Evolutionary conservation across 2,888 invertebrate genomes (phyloP).

Genomic region (Chaetoderma sp.): DNA sequence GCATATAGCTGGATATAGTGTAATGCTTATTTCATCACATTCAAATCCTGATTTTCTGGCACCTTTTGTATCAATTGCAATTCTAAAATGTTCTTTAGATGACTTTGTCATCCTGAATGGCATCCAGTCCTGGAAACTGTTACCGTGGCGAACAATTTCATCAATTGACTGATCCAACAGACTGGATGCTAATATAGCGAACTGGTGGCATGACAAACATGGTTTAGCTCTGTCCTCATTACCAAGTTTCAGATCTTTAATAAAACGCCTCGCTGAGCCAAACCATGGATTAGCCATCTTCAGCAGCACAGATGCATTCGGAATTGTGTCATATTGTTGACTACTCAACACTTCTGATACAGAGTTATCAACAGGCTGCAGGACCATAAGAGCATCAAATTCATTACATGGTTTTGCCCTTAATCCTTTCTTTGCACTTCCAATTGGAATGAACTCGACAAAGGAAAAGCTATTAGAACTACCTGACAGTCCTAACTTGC

Average conservation of each 20-base stretch:
- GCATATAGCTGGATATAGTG: constrained; percentile 45
- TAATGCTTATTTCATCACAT: constrained; percentile 45
- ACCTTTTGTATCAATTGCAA: constrained; percentile 45
- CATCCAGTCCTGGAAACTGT: constrained; percentile 43
- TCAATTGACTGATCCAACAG: constrained; percentile 44
- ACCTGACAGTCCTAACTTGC: constrained; percentile 33
- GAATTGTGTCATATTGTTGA: constrained; percentile 33
- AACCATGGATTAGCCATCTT: constrained; percentile 20
- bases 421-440: constrained; percentile 44
- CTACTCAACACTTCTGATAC: constrained; percentile 34
- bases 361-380: constrained; percentile 35
- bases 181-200: constrained; percentile 35
- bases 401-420: constrained; percentile 42
- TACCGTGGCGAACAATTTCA: constrained; percentile 42
- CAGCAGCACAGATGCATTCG: constrained; percentile 47
- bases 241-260: constrained; percentile 10
- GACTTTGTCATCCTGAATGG: constrained; percentile 44
- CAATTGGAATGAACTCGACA: constrained; percentile 41
- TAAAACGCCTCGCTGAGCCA: constrained; percentile 3
- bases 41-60: constrained; percentile 46
- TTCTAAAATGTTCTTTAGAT: background rate
- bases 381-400: constrained; percentile 47
- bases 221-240: constrained; percentile 17
- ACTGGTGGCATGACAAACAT: constrained; percentile 35
- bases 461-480: too few relatives aligned